These are phyloP conservation scores for Marmota flaviventris DNA, from an alignment of 2,113 vertebrate genomes.

Conservation along the genomic window DNA sequence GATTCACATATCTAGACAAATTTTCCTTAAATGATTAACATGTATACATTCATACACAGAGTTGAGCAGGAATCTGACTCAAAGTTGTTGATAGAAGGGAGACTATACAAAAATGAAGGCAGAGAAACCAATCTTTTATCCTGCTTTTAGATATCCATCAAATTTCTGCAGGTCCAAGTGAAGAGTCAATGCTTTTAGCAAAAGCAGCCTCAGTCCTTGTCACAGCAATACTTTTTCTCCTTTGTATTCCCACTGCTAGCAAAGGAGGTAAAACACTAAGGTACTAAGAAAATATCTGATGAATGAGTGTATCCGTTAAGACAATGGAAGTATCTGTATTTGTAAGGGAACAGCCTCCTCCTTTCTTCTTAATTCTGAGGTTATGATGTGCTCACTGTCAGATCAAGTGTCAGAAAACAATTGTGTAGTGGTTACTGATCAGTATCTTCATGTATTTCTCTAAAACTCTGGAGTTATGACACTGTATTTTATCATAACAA, in stretches of 20 bases:
- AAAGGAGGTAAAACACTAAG: not conserved
- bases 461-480: not conserved
- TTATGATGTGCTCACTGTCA: not conserved
- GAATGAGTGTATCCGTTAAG: not conserved
- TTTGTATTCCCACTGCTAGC: accelerated
- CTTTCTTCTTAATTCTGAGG: not conserved
- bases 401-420: not conserved
- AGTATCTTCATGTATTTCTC: not conserved
- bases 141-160: not conserved
- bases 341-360: not conserved
- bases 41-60: not conserved
- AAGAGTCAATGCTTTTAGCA: not conserved
- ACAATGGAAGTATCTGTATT: not conserved
- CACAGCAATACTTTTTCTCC: not conserved
- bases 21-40: not conserved
- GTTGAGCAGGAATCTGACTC: not conserved
- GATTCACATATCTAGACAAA: not conserved
- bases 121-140: not conserved
- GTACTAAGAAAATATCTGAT: not conserved
- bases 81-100: not conserved
- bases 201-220: not conserved
- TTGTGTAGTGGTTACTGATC: not conserved
- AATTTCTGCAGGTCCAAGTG: not conserved
- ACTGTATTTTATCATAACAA: not conserved
- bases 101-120: too few relatives aligned